These are phyloP conservation scores for Eretmochelys imbricata DNA, from an alignment of 2,113 vertebrate species.

Conservation along the genomic window DNA sequence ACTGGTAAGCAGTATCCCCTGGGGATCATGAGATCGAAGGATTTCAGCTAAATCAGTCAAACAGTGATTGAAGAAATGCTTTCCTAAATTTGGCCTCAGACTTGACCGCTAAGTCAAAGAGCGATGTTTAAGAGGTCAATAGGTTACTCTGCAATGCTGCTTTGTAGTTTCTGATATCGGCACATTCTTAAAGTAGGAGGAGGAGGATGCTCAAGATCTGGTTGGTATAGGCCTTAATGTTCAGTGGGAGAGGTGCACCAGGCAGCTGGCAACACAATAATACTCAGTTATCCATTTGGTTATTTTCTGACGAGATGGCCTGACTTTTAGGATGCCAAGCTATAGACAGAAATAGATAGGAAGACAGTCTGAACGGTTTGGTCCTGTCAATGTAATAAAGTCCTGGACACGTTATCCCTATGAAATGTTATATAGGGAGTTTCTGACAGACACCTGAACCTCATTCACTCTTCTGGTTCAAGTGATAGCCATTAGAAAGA, in stretches of 20 bases:
- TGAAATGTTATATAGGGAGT: not conserved
- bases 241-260: not conserved
- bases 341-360: not conserved
- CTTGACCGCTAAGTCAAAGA: not conserved
- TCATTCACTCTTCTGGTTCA: not conserved
- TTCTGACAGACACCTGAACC: not conserved
- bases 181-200: not conserved
- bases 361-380: not conserved
- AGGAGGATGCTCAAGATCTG: not conserved
- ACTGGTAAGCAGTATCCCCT: not conserved
- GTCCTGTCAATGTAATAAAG: not conserved
- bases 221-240: not conserved
- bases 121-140: not conserved
- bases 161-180: not conserved
- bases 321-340: not conserved
- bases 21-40: not conserved
- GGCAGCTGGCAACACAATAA: not conserved
- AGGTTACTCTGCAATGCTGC: not conserved
- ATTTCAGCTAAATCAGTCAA: not conserved
- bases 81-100: not conserved
- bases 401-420: not conserved
- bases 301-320: not conserved
- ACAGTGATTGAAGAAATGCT: not conserved
- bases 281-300: not conserved
- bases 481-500: not conserved